Conservation (phyloP, 2,797 vertebrate species). For the Chanos chanos region DNA sequence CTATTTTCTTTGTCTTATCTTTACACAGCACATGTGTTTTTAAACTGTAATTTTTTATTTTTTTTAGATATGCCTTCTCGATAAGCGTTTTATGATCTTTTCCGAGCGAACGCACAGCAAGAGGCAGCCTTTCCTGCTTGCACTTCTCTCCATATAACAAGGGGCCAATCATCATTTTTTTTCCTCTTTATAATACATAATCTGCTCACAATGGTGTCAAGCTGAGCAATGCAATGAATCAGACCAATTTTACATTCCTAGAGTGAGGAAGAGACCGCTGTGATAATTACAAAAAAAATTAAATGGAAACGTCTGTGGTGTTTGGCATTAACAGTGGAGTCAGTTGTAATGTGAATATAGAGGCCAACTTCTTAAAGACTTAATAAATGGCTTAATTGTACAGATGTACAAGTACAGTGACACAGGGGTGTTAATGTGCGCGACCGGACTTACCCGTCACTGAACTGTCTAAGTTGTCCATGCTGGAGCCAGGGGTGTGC, state of each 20-base stretch:
- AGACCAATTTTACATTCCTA: conserved; percentile 7
- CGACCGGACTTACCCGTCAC: conserved; percentile 92
- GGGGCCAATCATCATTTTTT: conserved; percentile 1
- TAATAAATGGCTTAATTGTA: no score
- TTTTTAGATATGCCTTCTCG: no score
- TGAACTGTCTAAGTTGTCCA: conserved; percentile 98
- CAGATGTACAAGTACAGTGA: not conserved
- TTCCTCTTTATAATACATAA: conserved; percentile 1
- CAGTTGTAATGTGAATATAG: no score
- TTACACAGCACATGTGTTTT: conserved; percentile 1
- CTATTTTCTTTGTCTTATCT: conserved; percentile 31
- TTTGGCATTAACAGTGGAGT: not conserved
- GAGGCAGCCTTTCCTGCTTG: not conserved
- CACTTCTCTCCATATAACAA: no score
- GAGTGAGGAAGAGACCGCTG: not conserved
- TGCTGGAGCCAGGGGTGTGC: conserved; percentile 95
- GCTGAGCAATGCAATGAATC: conserved; percentile 11
- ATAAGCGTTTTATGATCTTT: conserved; percentile 26
- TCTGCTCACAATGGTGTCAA: conserved; percentile 5
- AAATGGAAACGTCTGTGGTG: not conserved
- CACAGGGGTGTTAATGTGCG: no score
- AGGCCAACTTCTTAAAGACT: no score
- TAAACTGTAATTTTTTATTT: conserved; percentile 36
- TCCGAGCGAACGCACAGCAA: conserved; percentile 24
- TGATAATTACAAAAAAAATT: conserved; percentile 33